These are phyloP conservation scores for Psilopogon haemacephalus DNA, from an alignment of 2,113 vertebrate species.

Conservation along the genomic window DNA sequence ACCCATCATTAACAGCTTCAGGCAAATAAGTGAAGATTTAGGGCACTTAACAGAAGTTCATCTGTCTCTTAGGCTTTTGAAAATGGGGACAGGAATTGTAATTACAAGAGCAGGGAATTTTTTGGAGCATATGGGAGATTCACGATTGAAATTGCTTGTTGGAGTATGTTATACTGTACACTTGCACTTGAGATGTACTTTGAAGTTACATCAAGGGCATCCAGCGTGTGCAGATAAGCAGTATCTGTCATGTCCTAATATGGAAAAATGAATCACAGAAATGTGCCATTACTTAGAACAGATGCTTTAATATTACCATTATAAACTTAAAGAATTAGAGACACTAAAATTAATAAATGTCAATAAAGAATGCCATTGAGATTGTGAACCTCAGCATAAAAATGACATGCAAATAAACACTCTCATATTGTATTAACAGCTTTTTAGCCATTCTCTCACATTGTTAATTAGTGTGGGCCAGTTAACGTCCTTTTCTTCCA, in stretches of 20 bases:
- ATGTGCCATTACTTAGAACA: not conserved
- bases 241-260: not conserved
- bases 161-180: not conserved
- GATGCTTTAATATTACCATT: slow-evolving; percentile 1
- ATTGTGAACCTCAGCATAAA: not conserved
- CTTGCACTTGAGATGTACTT: not conserved
- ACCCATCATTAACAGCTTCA: not conserved
- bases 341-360: slow-evolving; percentile 8
- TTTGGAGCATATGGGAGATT: not conserved
- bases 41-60: not conserved
- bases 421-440: not conserved
- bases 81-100: slow-evolving; percentile 11
- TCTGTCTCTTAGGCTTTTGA: slow-evolving; percentile 22
- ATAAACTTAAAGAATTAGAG: slow-evolving; percentile 1
- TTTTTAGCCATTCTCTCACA: not conserved
- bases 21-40: slow-evolving; percentile 17
- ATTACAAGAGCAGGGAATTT: not conserved
- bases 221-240: not conserved
- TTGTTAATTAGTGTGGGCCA: not conserved
- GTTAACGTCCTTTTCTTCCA: not conserved
- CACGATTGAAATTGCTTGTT: not conserved
- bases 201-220: slow-evolving; percentile 34
- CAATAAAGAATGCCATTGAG: not conserved
- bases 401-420: not conserved
- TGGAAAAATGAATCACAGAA: slow-evolving; percentile 30